Conservation (phyloP, 1,140 invertebrate genomes). For the Drosophila carrolli region DNA sequence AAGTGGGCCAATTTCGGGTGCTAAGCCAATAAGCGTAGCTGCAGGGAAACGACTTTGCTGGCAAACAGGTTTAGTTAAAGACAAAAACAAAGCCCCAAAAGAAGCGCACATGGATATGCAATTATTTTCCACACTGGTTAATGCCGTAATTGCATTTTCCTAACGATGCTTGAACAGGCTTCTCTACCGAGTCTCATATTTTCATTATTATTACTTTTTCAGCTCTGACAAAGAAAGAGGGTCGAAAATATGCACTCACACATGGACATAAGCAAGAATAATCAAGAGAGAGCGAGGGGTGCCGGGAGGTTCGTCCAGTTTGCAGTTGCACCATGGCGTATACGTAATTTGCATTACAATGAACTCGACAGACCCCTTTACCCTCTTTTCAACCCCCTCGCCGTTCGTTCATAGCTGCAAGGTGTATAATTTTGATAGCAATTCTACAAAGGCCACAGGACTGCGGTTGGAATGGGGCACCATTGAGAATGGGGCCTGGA, state of each 20-base stretch:
- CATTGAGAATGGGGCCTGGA: not conserved
- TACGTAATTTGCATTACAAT: slow-evolving; percentile 80
- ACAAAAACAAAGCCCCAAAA: not conserved
- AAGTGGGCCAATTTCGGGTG: slow-evolving; percentile 50
- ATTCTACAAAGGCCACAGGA: slow-evolving; percentile 53
- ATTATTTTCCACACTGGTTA: slow-evolving; percentile 58
- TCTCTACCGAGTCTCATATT: slow-evolving; percentile 36
- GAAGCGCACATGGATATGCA: slow-evolving; percentile 7
- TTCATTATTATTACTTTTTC: slow-evolving; percentile 61
- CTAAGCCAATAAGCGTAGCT: slow-evolving; percentile 43
- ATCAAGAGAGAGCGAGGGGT: not conserved
- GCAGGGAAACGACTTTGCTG: slow-evolving; percentile 12
- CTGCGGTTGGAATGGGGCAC: slow-evolving; percentile 22
- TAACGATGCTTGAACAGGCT: slow-evolving; percentile 15
- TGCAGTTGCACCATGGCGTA: slow-evolving; percentile 55
- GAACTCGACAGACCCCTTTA: slow-evolving; percentile 37
- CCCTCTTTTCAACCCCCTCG: not conserved
- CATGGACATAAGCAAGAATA: slow-evolving; percentile 10
- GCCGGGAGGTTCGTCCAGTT: slow-evolving; percentile 21
- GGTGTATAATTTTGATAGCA: slow-evolving; percentile 79
- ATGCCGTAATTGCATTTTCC: slow-evolving; percentile 61
- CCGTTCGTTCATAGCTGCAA: slow-evolving; percentile 47
- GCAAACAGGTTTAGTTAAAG: slow-evolving; percentile 16
- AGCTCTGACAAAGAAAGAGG: slow-evolving; percentile 40
- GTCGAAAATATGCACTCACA: slow-evolving; percentile 39